Evolutionary conservation across 2,888 invertebrate species (phyloP), one percentile per base, ranked within the genome.

Genomic region (Tachystola acroxantha): DNA sequence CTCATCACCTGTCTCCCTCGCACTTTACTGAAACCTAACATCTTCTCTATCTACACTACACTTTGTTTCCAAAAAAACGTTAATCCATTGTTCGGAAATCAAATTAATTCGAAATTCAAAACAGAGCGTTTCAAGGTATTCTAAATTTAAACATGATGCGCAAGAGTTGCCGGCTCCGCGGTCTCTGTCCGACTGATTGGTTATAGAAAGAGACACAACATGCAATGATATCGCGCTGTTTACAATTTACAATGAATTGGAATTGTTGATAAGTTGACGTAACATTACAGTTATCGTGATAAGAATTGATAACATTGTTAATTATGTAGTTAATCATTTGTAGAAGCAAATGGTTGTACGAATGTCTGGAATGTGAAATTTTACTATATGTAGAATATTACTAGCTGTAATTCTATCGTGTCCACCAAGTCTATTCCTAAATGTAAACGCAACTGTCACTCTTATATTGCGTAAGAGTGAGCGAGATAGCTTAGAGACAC

Each of bases 21-120:
- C 48, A 67, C 66, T 64, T 66, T 74, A 40, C 39, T 52, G 11
- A 74, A 59, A 40, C 53, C 48, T 40, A 74, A 61, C 84, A 82
- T 84, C 58, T 49, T 64, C 39, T 37, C n/a, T 47, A 40, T 42
- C 53, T 56, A 48, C 44, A 31, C 40, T n/a, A 46, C 34, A 32
- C 10, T 7, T 14, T 10, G 30, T 32, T 11, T 12, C 5, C n/a
- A 36, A 7, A 11, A 7, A 11, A 9, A 30, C 30, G 12, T 7
- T 12, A 2, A 22, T 22, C 7, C 24, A 36, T 10, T 20, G 14
- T 10, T 7, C 22, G n/a, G 20, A 27, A 11, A 34, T 25, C 19
- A 24, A 27, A 1, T 7, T 11, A 16, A 31, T 16, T 20, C 40
- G 25, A 14, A 37, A 30, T 35, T 20, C 34, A 43, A n/a, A 40